Conservation (phyloP, 1,140 invertebrate genomes). For the Bradynema listronoti region DNA sequence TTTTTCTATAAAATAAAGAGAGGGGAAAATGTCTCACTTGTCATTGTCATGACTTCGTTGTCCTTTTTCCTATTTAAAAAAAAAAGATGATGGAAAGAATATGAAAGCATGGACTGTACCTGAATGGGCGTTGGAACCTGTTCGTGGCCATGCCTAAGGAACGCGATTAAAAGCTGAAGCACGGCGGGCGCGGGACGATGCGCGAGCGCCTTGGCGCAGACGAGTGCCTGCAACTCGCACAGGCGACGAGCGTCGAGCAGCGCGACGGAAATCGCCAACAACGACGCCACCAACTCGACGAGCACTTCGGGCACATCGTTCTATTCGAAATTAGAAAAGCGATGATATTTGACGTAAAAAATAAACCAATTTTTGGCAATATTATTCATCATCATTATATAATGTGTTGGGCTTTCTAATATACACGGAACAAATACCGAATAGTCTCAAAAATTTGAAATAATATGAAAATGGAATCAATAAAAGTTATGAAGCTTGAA, state of each 20-base stretch:
- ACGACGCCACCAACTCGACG: slow-evolving; percentile 11
- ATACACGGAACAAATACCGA: too few species aligned
- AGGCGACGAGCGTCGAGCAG: slow-evolving; percentile 4
- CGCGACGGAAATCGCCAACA: slow-evolving; percentile 11
- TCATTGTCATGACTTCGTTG: background rate
- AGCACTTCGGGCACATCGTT: slow-evolving; percentile 13
- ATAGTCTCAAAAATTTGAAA: too few species aligned
- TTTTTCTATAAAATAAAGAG: too few species aligned
- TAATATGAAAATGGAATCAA: too few species aligned
- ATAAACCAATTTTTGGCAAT: too few species aligned
- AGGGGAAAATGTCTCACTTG: background rate
- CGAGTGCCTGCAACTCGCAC: slow-evolving; percentile 1
- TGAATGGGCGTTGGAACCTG: slow-evolving; percentile 18
- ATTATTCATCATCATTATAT: too few species aligned
- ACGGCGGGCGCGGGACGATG: slow-evolving; percentile 5
- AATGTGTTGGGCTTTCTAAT: too few species aligned
- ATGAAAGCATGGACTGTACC: background rate
- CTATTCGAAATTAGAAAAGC: too few species aligned
- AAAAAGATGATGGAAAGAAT: slow-evolving; percentile 2
- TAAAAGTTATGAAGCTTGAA: too few species aligned
- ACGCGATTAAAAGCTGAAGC: slow-evolving; percentile 21
- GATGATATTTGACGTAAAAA: too few species aligned
- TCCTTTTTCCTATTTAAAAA: background rate
- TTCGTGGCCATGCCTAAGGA: slow-evolving; percentile 19
- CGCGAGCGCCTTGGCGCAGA: background rate